Evolutionary conservation across 2,888 invertebrate species (phyloP), one percentile per base, ranked within the genome.

Genomic region (Amphipyra tragopoginis): DNA sequence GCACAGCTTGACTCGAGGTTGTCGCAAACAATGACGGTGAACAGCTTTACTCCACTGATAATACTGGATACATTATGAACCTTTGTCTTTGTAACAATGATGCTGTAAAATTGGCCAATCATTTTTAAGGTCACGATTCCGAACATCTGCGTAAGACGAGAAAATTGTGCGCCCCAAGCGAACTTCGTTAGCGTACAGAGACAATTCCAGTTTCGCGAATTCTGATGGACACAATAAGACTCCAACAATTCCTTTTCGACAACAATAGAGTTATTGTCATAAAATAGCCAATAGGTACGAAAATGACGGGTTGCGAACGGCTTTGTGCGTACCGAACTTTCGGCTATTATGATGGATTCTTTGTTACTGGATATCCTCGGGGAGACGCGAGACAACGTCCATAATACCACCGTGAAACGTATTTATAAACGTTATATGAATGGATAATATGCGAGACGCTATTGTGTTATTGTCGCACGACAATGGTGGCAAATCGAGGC

Each of bases 241-340:
- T 81, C 78, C 82, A 85, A 84, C 87, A 92, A 91, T 91, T 86
- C 84, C 78, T 80, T 77, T 77, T 78, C 73, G 74, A 80, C 78
- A 86, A 93, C 93, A 94, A 94, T 90, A 83, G 79, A 72, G 85
- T 88, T 91, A 93, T 94, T 94, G 93, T 94, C 89, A 88, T 92
- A 94, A 93, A 92, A 94, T 94, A 93, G 93, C 93, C 94, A 93
- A 93, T 94, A 93, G 91, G 90, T 92, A 92, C 87, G 89, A 93
- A 94, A 93, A 94, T 94, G 93, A 93, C 93, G 92, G 94, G 94
- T 94, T 93, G 90, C 86, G 88, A 87, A 82, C 82, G 76, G 86
- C 90, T 90, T 92, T 92, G 92, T 91, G 78, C 82, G 80, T 84
- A 84, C 83, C 87, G 86, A 88, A 90, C 85, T 91, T 90, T 89